Percentiles rank a stretch among this genome's conserved stretches.
These are phyloP conservation scores for Phalacrocorax brasilianus DNA, from an alignment of 2,113 vertebrate species.

Conservation along the genomic window DNA sequence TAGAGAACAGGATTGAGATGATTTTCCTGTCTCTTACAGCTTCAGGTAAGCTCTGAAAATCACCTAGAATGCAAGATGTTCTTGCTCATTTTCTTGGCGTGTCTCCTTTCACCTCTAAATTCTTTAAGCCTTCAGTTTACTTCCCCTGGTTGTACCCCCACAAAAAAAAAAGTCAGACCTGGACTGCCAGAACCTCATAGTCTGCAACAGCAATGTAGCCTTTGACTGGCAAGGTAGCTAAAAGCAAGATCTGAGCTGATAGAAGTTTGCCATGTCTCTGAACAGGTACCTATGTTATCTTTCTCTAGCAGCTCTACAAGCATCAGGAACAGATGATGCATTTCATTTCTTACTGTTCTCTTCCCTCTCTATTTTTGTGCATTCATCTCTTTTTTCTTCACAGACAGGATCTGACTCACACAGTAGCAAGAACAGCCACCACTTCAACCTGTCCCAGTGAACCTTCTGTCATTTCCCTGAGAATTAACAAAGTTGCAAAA, in stretches of 20 bases:
- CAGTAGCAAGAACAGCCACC: not conserved
- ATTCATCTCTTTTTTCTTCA: not conserved
- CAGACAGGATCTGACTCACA: not conserved
- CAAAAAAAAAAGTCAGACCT: not conserved
- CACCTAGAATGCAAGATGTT: not conserved
- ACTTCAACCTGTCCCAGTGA: not conserved
- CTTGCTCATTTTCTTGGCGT: not conserved
- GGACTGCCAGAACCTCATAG: not conserved
- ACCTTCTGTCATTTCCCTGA: not conserved
- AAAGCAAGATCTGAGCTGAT: not conserved
- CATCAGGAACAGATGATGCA: not conserved
- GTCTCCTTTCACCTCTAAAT: not conserved
- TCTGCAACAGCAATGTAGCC: not conserved
- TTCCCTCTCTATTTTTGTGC: not conserved
- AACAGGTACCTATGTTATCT: not conserved
- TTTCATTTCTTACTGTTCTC: not conserved
- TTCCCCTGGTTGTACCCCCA: too few relatives aligned
- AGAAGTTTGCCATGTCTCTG: not conserved
- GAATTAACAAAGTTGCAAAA: not conserved
- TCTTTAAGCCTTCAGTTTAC: not conserved
- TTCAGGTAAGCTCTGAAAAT: not conserved
- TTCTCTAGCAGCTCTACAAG: not conserved
- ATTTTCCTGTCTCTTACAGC: not conserved
- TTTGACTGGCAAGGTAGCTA: not conserved
- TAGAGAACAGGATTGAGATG: not conserved